Base-by-base conservation (phyloP, 1,140 invertebrate species). In the Drosophila ercepeae region DNA sequence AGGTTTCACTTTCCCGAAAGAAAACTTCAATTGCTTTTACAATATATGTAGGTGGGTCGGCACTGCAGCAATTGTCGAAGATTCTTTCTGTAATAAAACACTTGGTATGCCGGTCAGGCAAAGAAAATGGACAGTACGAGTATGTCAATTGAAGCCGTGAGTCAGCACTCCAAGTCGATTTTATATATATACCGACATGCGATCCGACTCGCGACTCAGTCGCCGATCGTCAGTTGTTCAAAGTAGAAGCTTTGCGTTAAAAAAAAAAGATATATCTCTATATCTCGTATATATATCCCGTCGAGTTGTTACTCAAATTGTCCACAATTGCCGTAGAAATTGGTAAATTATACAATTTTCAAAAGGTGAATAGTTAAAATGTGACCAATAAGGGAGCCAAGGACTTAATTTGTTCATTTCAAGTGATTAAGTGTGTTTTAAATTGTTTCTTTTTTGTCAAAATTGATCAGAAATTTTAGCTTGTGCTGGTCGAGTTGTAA, bases 291-390 rank as follows among this genome's bases (percentile, higher is more conserved):
- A 39, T 39, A 14, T 16, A 39, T 39, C 14, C 14, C 36, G 8
- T 14, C 0, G 4, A 42, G 14, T 8, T 16, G 16, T 9, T 74
- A 34, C 25, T 27, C 2, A 44, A 74, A 52, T 65, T 74, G 32
- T 65, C 19, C 44, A 45, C 48, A 74, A 74, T 74, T 74, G 70
- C 52, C n/a, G 21, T 61, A 46, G 50, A 55, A 74, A 74, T 57
- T 74, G 59, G 71, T 74, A 74, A 74, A 65, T 74, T 64, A 42
- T 27, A 53, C 19, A 63, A 63, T 63, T 63, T 54, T 19, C 41
- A 11, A 46, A 6, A 48, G 23, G 41, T 41, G 11, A 16, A 16
- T 32, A 21, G 29, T 18, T 13, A 32, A 23, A 19, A 32, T 42
- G 1, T 27, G 23, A 58, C 29, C 4, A 32, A 29, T 44, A 6